phyloP scores from a whole-genome alignment of 1,140 invertebrate genomes.

The Trachymyrmex septentrionalis region DNA sequence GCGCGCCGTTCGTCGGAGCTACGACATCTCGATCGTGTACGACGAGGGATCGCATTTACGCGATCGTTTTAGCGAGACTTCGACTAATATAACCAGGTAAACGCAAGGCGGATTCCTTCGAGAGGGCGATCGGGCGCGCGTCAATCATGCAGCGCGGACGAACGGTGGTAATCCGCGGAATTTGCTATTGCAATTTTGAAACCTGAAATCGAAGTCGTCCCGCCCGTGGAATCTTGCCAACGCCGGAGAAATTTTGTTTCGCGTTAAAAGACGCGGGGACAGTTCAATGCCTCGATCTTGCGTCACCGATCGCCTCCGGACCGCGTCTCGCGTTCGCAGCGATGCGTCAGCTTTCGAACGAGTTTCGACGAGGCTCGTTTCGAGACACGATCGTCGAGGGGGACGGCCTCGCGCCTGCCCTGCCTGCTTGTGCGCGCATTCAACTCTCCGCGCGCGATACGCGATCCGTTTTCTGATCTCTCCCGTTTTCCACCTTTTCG shows the following conservation, averaged over 20 bases:
- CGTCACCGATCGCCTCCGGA: constrained; percentile 47
- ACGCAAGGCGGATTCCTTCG: not conserved
- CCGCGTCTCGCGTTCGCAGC: constrained; percentile 23
- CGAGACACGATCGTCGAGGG: constrained; percentile 1
- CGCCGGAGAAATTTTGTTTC: constrained; percentile 3
- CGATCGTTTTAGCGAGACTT: not conserved
- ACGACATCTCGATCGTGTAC: constrained; percentile 46
- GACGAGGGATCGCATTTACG: constrained; percentile 17
- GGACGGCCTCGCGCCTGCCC: constrained; percentile 47
- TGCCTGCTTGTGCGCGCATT: constrained; percentile 65
- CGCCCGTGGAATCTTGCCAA: not conserved
- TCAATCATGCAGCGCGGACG: not conserved
- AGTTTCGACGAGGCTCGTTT: constrained; percentile 10
- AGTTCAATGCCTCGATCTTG: constrained; percentile 35
- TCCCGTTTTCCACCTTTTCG: not conserved
- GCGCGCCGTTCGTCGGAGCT: constrained; percentile 7
- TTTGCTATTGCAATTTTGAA: constrained; percentile 17
- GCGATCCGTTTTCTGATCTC: constrained; percentile 18
- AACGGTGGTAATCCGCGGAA: not conserved
- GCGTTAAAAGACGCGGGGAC: not conserved
- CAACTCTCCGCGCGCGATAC: constrained; percentile 66
- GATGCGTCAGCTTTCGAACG: constrained; percentile 53
- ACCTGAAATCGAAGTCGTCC: not conserved
- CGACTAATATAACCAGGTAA: not conserved
- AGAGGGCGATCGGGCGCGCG: not conserved